These are phyloP conservation scores for Corythoichthys haematopterus DNA, from an alignment of 2,113 vertebrate species.

Conservation along the genomic window DNA sequence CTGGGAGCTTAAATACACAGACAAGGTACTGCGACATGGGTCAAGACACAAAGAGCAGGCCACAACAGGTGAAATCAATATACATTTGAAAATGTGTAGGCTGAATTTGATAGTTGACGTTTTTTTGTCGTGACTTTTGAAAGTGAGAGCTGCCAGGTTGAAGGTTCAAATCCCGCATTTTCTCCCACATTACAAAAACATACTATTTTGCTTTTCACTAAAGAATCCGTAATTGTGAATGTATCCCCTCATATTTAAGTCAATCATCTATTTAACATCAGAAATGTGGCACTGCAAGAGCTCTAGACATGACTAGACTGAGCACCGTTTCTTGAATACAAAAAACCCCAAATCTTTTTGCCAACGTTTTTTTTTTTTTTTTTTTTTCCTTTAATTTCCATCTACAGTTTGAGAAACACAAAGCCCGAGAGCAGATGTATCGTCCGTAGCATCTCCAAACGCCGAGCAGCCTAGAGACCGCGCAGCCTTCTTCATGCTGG, in stretches of 20 bases:
- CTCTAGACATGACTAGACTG: slow-evolving; percentile 38
- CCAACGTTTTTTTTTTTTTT: neutral
- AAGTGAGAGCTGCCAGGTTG: neutral
- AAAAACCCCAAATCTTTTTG: slow-evolving; percentile 31
- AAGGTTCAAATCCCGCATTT: too few relatives aligned
- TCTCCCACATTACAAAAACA: too few relatives aligned
- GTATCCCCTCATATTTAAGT: slow-evolving; percentile 4
- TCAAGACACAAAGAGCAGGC: too few relatives aligned
- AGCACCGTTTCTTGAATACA: slow-evolving; percentile 32
- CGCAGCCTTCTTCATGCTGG: slow-evolving; percentile 67
- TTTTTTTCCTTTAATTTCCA: slow-evolving; percentile 38
- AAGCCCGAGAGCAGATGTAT: slow-evolving; percentile 63
- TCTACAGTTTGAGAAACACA: slow-evolving; percentile 46
- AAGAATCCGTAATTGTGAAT: neutral
- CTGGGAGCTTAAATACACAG: too few relatives aligned
- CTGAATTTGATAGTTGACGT: too few relatives aligned
- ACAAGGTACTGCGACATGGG: too few relatives aligned
- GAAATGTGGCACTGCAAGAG: slow-evolving; percentile 37
- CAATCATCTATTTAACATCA: slow-evolving; percentile 2
- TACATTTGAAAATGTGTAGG: too few relatives aligned
- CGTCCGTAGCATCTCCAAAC: slow-evolving; percentile 54
- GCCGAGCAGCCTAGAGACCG: slow-evolving; percentile 63
- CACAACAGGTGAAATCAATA: too few relatives aligned
- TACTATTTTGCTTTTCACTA: neutral
- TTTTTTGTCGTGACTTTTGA: too few relatives aligned